These are phyloP conservation scores for Ectemnius cavifrons DNA, from an alignment of 2,888 invertebrate genomes.

Conservation along the genomic window DNA sequence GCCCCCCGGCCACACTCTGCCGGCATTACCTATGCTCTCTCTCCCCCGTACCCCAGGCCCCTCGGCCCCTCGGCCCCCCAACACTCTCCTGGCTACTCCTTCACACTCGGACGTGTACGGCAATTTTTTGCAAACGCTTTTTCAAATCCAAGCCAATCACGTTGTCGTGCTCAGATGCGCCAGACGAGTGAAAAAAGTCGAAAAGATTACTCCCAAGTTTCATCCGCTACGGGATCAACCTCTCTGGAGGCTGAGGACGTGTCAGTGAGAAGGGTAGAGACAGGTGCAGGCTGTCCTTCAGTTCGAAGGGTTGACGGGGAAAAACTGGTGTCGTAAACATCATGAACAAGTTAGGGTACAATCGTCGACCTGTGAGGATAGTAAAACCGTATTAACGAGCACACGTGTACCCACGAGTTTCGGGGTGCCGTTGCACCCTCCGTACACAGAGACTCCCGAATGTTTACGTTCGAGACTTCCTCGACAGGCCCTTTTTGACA, in stretches of 20 bases:
- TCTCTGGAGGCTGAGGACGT: too few relatives aligned
- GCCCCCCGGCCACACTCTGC: constrained; percentile 62
- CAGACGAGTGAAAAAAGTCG: too few relatives aligned
- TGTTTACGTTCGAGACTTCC: constrained; percentile 60
- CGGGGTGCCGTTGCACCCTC: constrained; percentile 37
- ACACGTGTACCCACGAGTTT: constrained; percentile 49
- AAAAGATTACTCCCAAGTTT: too few relatives aligned
- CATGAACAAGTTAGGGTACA: too few relatives aligned
- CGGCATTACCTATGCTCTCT: constrained; percentile 66
- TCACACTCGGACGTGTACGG: too few relatives aligned
- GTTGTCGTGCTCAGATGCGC: too few relatives aligned
- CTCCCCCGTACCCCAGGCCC: constrained; percentile 54
- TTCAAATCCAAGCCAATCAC: too few relatives aligned
- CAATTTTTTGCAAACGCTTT: too few relatives aligned
- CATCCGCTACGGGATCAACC: too few relatives aligned
- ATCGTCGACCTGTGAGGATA: constrained; percentile 12
- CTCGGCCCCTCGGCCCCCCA: background rate
- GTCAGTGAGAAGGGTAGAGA: too few relatives aligned
- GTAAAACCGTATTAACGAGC: constrained; percentile 45
- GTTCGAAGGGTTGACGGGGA: constrained; percentile 18
- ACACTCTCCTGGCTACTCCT: background rate
- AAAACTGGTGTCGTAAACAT: constrained; percentile 9
- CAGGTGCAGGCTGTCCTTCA: too few relatives aligned
- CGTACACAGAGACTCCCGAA: constrained; percentile 21
- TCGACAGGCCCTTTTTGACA: constrained; percentile 44